Evolutionary conservation across 1,140 invertebrate genomes (phyloP).

Genomic region (Cryptotermes secundus): DNA sequence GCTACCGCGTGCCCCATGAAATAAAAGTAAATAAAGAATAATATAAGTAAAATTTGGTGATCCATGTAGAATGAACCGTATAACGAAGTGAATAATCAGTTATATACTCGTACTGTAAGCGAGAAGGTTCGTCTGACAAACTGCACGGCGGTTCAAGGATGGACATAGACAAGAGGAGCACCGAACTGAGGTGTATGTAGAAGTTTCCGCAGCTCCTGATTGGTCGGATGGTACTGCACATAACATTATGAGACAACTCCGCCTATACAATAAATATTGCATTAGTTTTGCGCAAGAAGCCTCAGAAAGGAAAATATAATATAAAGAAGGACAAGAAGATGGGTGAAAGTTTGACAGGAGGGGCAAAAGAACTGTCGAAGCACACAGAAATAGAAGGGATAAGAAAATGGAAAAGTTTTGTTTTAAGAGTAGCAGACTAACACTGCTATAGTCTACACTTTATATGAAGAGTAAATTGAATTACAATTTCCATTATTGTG

Average conservation of each 20-base stretch:
- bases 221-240: background rate
- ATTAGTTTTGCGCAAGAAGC: background rate
- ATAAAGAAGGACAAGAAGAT: background rate
- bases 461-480: slow-evolving; percentile 11
- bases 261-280: background rate
- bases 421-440: background rate
- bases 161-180: no score
- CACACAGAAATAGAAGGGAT: background rate
- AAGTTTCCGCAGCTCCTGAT: background rate
- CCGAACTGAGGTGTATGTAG: no score
- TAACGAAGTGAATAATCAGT: no score
- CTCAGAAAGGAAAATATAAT: background rate
- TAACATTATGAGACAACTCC: background rate
- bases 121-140: no score
- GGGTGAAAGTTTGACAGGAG: no score
- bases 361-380: background rate
- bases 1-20: no score
- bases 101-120: no score
- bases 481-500: slow-evolving; percentile 3
- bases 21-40: no score
- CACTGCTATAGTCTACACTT: background rate
- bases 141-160: no score
- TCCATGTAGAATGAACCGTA: no score
- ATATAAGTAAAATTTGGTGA: no score
- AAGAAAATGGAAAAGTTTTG: background rate